Evolutionary conservation across 2,888 invertebrate genomes (phyloP), one percentile per base, ranked within the genome.

Genomic region (Scaptomyza caliginosa): DNA sequence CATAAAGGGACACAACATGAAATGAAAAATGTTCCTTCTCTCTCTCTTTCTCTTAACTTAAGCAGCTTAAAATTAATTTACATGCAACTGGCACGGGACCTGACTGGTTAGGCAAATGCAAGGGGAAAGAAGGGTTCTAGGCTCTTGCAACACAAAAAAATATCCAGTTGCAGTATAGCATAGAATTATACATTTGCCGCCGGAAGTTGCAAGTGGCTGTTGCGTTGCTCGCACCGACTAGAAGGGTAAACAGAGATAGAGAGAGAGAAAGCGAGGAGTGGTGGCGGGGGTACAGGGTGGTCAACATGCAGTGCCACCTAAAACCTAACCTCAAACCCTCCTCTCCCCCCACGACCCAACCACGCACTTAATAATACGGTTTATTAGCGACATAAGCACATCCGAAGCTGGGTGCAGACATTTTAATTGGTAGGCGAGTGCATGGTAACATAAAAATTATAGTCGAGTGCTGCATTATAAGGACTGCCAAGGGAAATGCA

Each of bases 371-470:
- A 84, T 84, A 84, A 84, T 84, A 84, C 71, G 88, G 84, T 88
- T 84, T 88, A 84, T 84, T 84, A 84, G 84, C 84, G 84, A 87
- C 88, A 88, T 84, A 84, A 84, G 84, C 88, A 84, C 88, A 84
- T 84, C 84, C 83, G 88, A 72, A 78, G 73, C 66, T 84, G 71
- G 58, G 63, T 69, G 88, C 88, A 84, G 88, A 88, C 83, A 87
- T 84, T 84, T 84, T 84, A 84, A 84, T 88, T 84, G 83, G 88
- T 88, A 85, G 88, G 88, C 83, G 88, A 82, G 68, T 75, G 88
- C 86, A 77, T 85, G 82, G 88, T 78, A 88, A 86, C 87, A 83
- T 88, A 83, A 87, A 83, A 84, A 84, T 84, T 84, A 84, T 87
- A 88, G 79, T 78, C 56, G 60, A 77, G 73, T 73, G 74, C 67